Evolutionary conservation across 2,797 vertebrate species (phyloP).

Genomic region (Rhynchonycteris naso): DNA sequence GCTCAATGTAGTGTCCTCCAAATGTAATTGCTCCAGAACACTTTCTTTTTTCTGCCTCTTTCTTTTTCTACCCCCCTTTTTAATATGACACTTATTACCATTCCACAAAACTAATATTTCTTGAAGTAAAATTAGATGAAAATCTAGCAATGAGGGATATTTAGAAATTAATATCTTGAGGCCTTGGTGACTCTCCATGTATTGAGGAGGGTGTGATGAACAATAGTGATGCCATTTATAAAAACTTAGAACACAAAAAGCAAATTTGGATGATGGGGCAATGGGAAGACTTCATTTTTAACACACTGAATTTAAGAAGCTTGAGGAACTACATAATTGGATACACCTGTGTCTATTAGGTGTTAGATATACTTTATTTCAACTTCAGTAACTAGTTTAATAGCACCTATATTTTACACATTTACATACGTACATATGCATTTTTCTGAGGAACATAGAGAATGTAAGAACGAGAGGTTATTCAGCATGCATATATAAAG

Average conservation of each 20-base stretch:
- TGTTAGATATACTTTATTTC: background rate
- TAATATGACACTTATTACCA: background rate
- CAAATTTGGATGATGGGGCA: background rate
- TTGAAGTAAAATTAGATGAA: background rate
- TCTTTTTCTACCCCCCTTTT: rapidly evolving
- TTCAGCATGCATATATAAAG: background rate
- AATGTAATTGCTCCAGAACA: background rate
- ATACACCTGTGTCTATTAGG: background rate
- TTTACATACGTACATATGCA: background rate
- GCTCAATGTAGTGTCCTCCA: background rate
- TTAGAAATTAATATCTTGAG: background rate
- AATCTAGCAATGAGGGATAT: background rate
- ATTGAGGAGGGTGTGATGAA: background rate
- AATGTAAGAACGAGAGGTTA: background rate
- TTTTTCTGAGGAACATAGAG: background rate
- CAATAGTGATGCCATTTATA: background rate
- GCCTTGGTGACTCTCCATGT: background rate
- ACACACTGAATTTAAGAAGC: background rate
- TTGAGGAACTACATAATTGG: background rate
- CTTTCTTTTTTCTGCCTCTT: background rate
- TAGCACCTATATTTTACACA: background rate
- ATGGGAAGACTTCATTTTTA: background rate
- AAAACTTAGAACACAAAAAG: background rate
- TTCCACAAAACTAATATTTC: background rate
- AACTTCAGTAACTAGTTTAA: background rate